Percentiles rank a stretch among this genome's conserved stretches.
Evolutionary conservation across 92 coral and sea anemone genomes (phyloP).

Genomic region (Actinostola sp.): DNA sequence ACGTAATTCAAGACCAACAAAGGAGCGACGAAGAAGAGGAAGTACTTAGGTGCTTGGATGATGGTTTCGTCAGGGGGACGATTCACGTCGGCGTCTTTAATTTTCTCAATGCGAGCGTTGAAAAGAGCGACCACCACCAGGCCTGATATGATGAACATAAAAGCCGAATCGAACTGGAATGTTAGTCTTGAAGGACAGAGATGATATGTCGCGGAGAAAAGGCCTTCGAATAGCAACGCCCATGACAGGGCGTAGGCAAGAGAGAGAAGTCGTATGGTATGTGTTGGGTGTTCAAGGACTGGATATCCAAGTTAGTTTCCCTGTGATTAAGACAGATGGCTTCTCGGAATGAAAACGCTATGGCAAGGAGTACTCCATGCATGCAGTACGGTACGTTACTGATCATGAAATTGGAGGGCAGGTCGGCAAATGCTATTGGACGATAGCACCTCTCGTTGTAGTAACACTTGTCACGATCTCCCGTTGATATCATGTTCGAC

Average conservation of each 20-base stretch:
- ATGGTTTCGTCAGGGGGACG: slow-evolving; percentile 64
- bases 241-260: slow-evolving; percentile 89
- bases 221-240: slow-evolving; percentile 90
- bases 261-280: slow-evolving; percentile 79
- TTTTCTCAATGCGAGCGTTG: slow-evolving; percentile 68
- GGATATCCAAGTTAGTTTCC: not conserved
- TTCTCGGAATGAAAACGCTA: slow-evolving; percentile 85
- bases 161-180: slow-evolving; percentile 98
- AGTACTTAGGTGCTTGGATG: slow-evolving; percentile 85
- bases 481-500: slow-evolving; percentile 87
- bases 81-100: slow-evolving; percentile 4
- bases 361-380: slow-evolving; percentile 77
- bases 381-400: slow-evolving; percentile 86
- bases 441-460: slow-evolving; percentile 95
- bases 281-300: not conserved
- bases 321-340: slow-evolving; percentile 65
- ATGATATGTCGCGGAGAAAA: slow-evolving; percentile 93
- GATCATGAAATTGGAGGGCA: slow-evolving; percentile 89
- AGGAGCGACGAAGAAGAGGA: slow-evolving; percentile 93
- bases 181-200: slow-evolving; percentile 95
- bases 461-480: slow-evolving; percentile 92
- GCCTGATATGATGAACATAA: slow-evolving; percentile 95
- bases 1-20: slow-evolving; percentile 83
- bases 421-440: slow-evolving; percentile 78
- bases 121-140: slow-evolving; percentile 82